Evolutionary conservation across 1,140 invertebrate species (phyloP).

Genomic region (Alviniconcha marisindica): DNA sequence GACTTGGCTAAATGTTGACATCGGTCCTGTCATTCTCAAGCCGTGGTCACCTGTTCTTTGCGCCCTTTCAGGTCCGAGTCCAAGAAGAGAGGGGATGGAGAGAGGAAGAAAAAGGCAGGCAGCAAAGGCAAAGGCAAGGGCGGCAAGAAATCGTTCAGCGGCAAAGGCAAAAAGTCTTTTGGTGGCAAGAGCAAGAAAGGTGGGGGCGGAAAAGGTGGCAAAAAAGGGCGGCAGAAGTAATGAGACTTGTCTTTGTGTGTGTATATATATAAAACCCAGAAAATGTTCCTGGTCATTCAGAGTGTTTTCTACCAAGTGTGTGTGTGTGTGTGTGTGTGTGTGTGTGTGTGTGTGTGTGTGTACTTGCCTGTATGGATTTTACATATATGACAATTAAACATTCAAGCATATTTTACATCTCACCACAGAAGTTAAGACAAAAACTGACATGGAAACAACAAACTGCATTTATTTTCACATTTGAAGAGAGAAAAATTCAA

Average conservation of each 20-base stretch:
- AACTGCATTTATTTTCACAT: too few relatives aligned
- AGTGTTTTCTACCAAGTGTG: too few relatives aligned
- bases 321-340: neutral
- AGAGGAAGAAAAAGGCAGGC: neutral
- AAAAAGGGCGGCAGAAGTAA: neutral
- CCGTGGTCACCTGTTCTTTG: too few relatives aligned
- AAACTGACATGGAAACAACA: too few relatives aligned
- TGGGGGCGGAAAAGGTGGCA: neutral
- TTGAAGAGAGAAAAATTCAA: slow-evolving; percentile 9
- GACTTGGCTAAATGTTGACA: too few relatives aligned
- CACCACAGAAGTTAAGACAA: too few relatives aligned
- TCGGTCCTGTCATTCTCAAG: too few relatives aligned
- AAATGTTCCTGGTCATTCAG: too few relatives aligned
- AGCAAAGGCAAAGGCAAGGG: neutral
- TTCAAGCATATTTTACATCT: too few relatives aligned
- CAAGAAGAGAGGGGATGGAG: neutral
- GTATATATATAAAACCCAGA: neutral
- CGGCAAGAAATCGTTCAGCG: neutral
- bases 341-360: neutral
- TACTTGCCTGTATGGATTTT: neutral
- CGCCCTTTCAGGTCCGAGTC: neutral
- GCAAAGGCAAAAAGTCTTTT: neutral
- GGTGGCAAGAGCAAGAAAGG: neutral
- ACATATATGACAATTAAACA: too few relatives aligned
- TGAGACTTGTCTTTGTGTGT: neutral